Conservation (phyloP, 2,888 invertebrate species). For the Apotomis capreana region DNA sequence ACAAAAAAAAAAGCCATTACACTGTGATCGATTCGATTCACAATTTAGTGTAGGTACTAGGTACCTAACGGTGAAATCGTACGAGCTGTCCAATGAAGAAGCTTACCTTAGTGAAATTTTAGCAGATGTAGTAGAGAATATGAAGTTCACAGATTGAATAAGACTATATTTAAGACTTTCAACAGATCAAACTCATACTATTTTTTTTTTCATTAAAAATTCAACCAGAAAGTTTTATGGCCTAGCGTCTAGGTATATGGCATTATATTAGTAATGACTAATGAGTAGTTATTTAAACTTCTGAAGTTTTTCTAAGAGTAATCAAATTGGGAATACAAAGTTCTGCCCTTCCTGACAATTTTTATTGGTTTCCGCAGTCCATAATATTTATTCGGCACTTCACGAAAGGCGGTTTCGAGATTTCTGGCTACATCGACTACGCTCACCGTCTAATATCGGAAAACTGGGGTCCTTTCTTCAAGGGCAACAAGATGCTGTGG, state of each 20-base stretch:
- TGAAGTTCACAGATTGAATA: too few species aligned
- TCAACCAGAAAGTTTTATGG: too few species aligned
- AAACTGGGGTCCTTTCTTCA: slow-evolving; percentile 91
- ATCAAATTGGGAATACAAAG: too few species aligned
- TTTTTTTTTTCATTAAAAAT: too few species aligned
- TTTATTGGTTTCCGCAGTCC: slow-evolving; percentile 76
- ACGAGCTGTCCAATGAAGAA: slow-evolving; percentile 84
- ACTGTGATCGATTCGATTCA: slow-evolving; percentile 61
- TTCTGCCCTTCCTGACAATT: not conserved
- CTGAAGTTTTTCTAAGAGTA: too few species aligned
- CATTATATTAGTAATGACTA: too few species aligned
- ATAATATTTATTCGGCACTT: slow-evolving; percentile 90
- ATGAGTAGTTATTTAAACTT: too few species aligned
- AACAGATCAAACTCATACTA: too few species aligned
- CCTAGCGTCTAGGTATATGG: too few species aligned
- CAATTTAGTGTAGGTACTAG: slow-evolving; percentile 83
- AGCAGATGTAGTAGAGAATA: too few species aligned
- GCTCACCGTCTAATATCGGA: slow-evolving; percentile 87
- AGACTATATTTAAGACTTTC: too few species aligned
- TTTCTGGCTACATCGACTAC: slow-evolving; percentile 94
- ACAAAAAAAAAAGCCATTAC: too few species aligned
- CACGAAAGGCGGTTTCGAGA: slow-evolving; percentile 88
- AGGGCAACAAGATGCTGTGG: slow-evolving; percentile 84
- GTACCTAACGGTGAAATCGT: slow-evolving; percentile 84
- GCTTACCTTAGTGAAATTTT: slow-evolving; percentile 46